Evolutionary conservation across 1,140 invertebrate species (phyloP), one percentile per base, ranked within the genome.

Genomic region (Apolygus lucorum): DNA sequence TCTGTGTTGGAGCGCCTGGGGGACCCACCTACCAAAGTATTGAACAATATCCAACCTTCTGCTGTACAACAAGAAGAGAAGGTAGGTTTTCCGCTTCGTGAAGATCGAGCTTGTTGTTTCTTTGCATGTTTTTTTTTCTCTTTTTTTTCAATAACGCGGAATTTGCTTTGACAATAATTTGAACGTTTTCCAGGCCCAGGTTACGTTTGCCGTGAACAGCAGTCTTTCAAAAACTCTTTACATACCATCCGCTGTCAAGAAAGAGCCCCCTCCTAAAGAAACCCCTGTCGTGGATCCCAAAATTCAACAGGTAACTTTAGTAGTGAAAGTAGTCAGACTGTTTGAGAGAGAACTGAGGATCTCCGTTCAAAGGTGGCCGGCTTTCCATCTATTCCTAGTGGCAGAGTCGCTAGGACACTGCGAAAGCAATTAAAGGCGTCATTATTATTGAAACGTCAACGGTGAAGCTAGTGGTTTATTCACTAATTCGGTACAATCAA

Each of bases 191-290:
- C 11, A 59, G 54, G 54, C 54, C 4, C 54, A 59, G 22, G 54
- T 59, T 4, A 59, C 54, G 4, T 21, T 59, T 59, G 54, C 8
- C 8, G 54, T 59, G 2, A 85, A 87, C 49, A 85, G 86, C 72
- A 87, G 87, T 68, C 81, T 81, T 25, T 85, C 87, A 72, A 86
- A 87, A 63, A 73, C 73, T 22, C 28, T 73, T n/a, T 73, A 72
- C 67, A 71, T 72, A 14, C 68, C 73, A 4, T 68, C 67, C 13
- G 67, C 71, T 28, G 14, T 72, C 21, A 86, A 86, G 74, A 84
- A 84, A 49, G 83, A 66, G 64, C n/a, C n/a, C n/a, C 86, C 34
- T 86, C 88, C 72, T 84, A 87, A 70, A 85, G 88, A 67, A 81
- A 84, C 22, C 17, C 13, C 42, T 52, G 14, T 28, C 52, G 22